Evolutionary conservation across 92 coral and sea anemone species (phyloP).

Genomic region (Scolanthus callimorphus): DNA sequence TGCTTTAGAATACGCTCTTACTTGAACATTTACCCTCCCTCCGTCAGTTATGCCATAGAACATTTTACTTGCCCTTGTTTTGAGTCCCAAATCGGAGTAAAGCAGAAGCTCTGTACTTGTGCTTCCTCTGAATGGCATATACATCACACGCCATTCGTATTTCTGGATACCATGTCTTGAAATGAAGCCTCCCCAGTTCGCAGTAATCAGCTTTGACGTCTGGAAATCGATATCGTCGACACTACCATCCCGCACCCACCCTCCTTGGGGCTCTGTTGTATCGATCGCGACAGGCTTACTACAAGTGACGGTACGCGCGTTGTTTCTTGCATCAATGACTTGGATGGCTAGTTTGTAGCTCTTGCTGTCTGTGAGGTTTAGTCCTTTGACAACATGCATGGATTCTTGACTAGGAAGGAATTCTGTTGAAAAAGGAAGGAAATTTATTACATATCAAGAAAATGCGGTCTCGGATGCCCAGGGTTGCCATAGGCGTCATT

Average conservation of each 20-base stretch:
- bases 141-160: constrained; percentile 62
- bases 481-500: constrained; percentile 58
- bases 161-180: constrained; percentile 69
- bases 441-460: background rate
- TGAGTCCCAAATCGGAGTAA: constrained; percentile 40
- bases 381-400: constrained; percentile 28
- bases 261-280: constrained; percentile 50
- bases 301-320: constrained; percentile 37
- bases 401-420: background rate
- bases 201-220: constrained; percentile 54
- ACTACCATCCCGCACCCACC: constrained; percentile 46
- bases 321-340: constrained; percentile 32
- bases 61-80: constrained; percentile 41
- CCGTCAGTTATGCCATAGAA: constrained; percentile 65
- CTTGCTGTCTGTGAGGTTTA: constrained; percentile 25
- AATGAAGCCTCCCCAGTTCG: constrained; percentile 82
- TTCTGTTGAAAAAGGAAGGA: background rate
- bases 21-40: constrained; percentile 33
- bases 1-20: constrained; percentile 76
- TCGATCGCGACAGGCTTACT: constrained; percentile 40
- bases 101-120: constrained; percentile 30
- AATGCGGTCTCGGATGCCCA: too few species aligned
- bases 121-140: constrained; percentile 38
- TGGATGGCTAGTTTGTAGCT: constrained; percentile 40
- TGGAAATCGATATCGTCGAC: constrained; percentile 62